Evolutionary conservation across 2,113 vertebrate species (phyloP).

Genomic region (Copsychus sechellarum): DNA sequence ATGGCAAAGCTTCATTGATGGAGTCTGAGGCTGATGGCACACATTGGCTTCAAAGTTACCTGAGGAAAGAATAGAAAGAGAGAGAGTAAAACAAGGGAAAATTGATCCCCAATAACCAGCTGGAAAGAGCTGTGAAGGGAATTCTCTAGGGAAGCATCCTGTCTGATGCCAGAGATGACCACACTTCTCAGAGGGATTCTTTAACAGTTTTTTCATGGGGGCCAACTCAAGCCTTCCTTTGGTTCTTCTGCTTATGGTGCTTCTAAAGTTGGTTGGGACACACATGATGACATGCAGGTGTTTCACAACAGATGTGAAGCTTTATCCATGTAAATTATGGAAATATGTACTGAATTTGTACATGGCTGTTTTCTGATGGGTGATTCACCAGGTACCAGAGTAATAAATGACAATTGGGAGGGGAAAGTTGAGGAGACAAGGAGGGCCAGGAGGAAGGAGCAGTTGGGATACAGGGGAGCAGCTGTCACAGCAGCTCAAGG

Average conservation of each 20-base stretch:
- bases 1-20: background rate
- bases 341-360: background rate
- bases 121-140: background rate
- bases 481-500: background rate
- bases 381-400: background rate
- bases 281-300: accelerated
- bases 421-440: background rate
- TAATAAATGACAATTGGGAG: background rate
- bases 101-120: background rate
- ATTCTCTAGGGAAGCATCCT: background rate
- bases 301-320: background rate
- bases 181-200: background rate
- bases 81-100: background rate
- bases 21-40: background rate
- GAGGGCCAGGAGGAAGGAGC: background rate
- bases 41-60: background rate
- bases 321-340: background rate
- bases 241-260: background rate
- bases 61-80: background rate
- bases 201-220: background rate
- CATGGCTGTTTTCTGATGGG: background rate
- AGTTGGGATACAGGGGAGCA: background rate
- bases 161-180: background rate
- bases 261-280: background rate
- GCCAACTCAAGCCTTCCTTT: background rate